Base-by-base conservation (phyloP, 35 echinoderm and acorn worm species). In the Holothuria glaberrima region DNA sequence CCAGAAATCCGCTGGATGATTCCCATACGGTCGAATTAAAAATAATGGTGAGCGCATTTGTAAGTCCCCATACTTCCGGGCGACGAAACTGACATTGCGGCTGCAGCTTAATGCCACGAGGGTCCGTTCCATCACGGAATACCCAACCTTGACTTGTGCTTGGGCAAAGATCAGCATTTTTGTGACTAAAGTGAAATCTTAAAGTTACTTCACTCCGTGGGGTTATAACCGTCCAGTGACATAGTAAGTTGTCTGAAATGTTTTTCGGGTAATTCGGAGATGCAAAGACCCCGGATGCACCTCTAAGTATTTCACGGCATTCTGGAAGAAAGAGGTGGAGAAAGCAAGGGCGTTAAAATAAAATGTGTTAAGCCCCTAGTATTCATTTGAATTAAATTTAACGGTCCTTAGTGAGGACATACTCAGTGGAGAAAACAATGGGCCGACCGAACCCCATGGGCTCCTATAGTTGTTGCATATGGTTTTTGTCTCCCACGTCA, bases 151-250 rank as follows among this genome's bases (percentile, higher is more conserved):
- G 20, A 13, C 25, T 61, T 26, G 48, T 38, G 56, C 33, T 84
- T 38, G 80, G 80, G 33, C 80, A 84, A 61, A 61, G 77, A 24
- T 22, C 13, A 54, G 5, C 77, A 30, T 52, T 34, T 48, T 34
- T 32, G 35, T 21, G 1, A 22, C 26, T 48, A 26, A 84, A 64
- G 6, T 84, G 20, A 63, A 84, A 84, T 63, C 12, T 20, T 20
- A 84, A 57, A 20, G 80, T 33, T 48, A 84, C 27, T 31, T 48
- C 46, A 21, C 61, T 28, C 59, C 19, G 21, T 6, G 48, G 26
- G 12, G 80, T 61, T 48, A 84, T 84, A 21, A 61, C 59, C 57
- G 58, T 30, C 80, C 80, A 84, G 3, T 84, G 56, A 63, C 80
- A 84, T 17, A 59, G 32, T 63, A 84, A 58, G 30, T 84, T n/a